A percentile compares a stretch with the other conserved stretches of the same genome.
Evolutionary conservation across 2,888 invertebrate genomes (phyloP).

Genomic region (Hofmannophila pseudospretella): DNA sequence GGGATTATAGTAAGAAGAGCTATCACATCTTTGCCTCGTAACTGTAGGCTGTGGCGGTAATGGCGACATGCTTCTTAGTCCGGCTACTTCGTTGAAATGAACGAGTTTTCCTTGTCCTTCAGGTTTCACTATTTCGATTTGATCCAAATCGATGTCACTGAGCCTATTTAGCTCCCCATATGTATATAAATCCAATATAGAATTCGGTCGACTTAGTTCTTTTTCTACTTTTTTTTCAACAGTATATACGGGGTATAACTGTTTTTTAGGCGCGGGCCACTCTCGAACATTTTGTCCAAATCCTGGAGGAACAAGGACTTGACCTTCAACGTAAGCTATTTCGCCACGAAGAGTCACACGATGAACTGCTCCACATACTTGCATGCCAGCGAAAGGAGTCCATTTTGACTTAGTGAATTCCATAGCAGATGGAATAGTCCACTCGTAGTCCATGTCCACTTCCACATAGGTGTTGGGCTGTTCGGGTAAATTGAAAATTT

Average conservation of each 20-base stretch:
- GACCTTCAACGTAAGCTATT: constrained; percentile 96
- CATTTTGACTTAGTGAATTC: constrained; percentile 94
- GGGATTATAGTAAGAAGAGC: constrained; percentile 71
- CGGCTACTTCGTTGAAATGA: constrained; percentile 77
- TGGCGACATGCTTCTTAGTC: constrained; percentile 69
- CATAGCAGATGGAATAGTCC: constrained; percentile 90
- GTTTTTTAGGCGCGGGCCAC: constrained; percentile 76
- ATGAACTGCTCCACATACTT: constrained; percentile 91
- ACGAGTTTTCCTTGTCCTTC: constrained; percentile 65
- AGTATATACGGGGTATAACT: constrained; percentile 36
- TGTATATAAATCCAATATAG: constrained; percentile 74
- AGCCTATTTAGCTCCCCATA: constrained; percentile 50
- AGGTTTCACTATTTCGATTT: constrained; percentile 42
- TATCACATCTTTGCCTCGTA: constrained; percentile 76
- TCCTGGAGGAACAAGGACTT: constrained; percentile 91
- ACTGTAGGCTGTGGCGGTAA: constrained; percentile 57
- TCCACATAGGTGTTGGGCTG: constrained; percentile 98
- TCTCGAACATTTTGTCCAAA: constrained; percentile 92
- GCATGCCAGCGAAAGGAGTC: constrained; percentile 97
- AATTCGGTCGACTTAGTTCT: constrained; percentile 74
- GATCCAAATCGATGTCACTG: constrained; percentile 61
- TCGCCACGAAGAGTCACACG: constrained; percentile 97
- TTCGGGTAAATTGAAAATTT: constrained; percentile 96
- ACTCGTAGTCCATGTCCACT: constrained; percentile 94
- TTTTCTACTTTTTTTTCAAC: constrained; percentile 60